Conservation (phyloP, 2,113 vertebrate genomes). For the Sinocyclocheilus anophthalmus region DNA sequence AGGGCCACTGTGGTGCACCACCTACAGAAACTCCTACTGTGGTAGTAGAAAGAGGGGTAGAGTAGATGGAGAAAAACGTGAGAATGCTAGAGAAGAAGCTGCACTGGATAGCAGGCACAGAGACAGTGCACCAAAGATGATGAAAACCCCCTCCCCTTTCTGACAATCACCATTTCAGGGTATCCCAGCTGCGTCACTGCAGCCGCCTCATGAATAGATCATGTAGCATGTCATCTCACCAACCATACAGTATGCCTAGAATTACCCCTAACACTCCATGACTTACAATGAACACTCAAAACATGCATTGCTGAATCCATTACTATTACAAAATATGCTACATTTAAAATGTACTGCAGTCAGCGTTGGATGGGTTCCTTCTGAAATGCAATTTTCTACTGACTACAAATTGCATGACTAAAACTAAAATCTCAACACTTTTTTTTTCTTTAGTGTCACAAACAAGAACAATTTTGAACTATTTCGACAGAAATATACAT, state of each 20-base stretch:
- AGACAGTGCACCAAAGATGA: slow-evolving; percentile 54
- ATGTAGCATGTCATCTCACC: slow-evolving; percentile 41
- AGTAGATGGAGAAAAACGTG: background rate
- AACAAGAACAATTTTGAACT: background rate
- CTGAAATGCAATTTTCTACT: background rate
- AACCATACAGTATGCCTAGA: slow-evolving; percentile 16
- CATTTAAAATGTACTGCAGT: background rate
- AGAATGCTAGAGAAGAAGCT: background rate
- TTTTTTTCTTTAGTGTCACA: background rate
- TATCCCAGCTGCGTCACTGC: slow-evolving; percentile 72
- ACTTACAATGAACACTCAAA: background rate
- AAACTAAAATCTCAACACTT: background rate
- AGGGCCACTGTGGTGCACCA: background rate
- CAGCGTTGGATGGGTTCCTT: background rate
- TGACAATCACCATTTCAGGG: slow-evolving; percentile 58
- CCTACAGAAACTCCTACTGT: background rate
- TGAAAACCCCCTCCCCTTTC: slow-evolving; percentile 54
- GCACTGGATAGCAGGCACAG: slow-evolving; percentile 1
- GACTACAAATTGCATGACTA: background rate
- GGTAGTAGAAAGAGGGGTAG: background rate
- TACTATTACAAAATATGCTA: background rate
- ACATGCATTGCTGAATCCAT: background rate
- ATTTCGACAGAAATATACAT: background rate
- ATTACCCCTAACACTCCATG: background rate
- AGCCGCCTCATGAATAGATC: slow-evolving; percentile 58